Percentiles rank a stretch among this genome's conserved stretches.
phyloP scores from a whole-genome alignment of 2,797 vertebrate genomes.

The Myotis findleyi region DNA sequence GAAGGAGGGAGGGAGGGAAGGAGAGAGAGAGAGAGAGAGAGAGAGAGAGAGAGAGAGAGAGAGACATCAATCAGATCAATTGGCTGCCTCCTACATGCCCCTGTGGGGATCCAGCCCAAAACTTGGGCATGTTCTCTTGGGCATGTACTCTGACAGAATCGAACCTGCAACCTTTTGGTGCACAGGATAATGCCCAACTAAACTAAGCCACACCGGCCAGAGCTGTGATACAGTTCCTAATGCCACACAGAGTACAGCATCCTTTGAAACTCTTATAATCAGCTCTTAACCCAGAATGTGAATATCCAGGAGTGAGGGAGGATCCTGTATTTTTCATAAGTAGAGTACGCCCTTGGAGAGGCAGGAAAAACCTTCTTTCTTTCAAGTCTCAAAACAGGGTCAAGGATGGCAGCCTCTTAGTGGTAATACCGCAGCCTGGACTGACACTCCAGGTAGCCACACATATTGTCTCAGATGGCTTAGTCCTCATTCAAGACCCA shows the following conservation, averaged over 20 bases:
- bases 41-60: too few relatives aligned
- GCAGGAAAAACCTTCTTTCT: not conserved
- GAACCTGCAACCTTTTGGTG: too few relatives aligned
- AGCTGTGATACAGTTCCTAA: constrained; percentile 18
- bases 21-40: too few relatives aligned
- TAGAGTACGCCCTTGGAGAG: not conserved
- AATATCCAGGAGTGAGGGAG: not conserved
- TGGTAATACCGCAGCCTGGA: not conserved
- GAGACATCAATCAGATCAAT: too few relatives aligned
- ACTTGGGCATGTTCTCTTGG: too few relatives aligned
- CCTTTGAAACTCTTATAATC: constrained; percentile 1
- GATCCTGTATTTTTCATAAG: not conserved
- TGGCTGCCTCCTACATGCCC: too few relatives aligned
- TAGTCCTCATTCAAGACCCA: not conserved
- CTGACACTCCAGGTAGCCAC: not conserved
- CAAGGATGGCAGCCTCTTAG: not conserved
- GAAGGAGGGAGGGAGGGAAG: too few relatives aligned
- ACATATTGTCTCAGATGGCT: not conserved
- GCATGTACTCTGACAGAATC: too few relatives aligned
- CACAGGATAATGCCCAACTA: too few relatives aligned
- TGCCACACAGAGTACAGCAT: not conserved
- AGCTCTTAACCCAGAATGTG: not conserved
- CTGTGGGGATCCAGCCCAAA: too few relatives aligned
- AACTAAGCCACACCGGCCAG: too few relatives aligned
- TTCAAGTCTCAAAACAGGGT: constrained; percentile 8